Evolutionary conservation across 2,797 vertebrate genomes (phyloP).

Genomic region (Enteromius trimaculatus): DNA sequence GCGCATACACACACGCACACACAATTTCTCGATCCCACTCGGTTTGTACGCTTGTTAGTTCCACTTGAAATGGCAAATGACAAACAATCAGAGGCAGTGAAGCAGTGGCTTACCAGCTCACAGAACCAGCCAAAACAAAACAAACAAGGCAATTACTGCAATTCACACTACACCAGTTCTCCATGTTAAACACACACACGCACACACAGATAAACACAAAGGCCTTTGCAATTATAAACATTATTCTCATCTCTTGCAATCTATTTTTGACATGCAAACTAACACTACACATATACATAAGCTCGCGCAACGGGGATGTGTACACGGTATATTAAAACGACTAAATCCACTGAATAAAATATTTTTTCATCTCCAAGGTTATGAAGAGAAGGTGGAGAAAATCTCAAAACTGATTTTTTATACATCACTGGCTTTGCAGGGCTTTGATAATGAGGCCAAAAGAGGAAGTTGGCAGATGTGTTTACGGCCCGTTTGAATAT

Average conservation of each 20-base stretch:
- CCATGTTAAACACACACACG: conserved; percentile 57
- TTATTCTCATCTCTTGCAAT: conserved; percentile 51
- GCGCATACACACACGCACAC: conserved; percentile 65
- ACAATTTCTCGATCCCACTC: conserved; percentile 67
- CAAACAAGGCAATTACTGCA: conserved; percentile 74
- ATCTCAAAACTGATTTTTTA: conserved; percentile 42
- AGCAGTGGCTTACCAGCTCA: conserved; percentile 69
- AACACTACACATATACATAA: conserved; percentile 29
- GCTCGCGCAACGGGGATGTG: conserved; percentile 6
- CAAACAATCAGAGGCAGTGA: conserved; percentile 78
- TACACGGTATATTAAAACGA: conserved; percentile 12
- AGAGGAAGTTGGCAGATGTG: conserved; percentile 63
- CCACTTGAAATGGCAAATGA: conserved; percentile 80
- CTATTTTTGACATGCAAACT: conserved; percentile 48
- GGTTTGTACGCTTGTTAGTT: conserved; percentile 82
- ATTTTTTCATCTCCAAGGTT: conserved; percentile 49
- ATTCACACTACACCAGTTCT: conserved; percentile 61
- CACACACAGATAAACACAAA: conserved; percentile 56
- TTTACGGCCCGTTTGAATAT: conserved; percentile 58
- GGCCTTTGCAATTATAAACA: conserved; percentile 49
- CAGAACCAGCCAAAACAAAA: conserved; percentile 69
- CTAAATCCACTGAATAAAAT: conserved; percentile 44
- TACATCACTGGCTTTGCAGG: conserved; percentile 55
- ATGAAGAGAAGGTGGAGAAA: conserved; percentile 38
- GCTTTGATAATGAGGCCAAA: conserved; percentile 60